Evolutionary conservation across 1,140 invertebrate species (phyloP).

Genomic region (Leptopilina clavipes): DNA sequence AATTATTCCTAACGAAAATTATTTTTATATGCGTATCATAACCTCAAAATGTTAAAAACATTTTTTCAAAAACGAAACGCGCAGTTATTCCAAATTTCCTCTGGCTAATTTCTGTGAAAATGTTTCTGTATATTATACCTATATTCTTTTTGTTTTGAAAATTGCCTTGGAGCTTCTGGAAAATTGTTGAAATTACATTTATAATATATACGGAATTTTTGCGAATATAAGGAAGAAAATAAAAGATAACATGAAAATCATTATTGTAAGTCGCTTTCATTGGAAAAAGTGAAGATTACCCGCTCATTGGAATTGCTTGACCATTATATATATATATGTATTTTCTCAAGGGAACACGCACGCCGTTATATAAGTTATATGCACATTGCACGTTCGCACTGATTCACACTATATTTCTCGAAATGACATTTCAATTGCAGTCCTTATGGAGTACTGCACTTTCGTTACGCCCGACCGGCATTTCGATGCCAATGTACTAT

Average conservation of each 20-base stretch:
- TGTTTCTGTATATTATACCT: no score
- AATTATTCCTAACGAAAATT: no score
- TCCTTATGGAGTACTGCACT: slow-evolving; percentile 46
- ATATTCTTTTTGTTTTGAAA: no score
- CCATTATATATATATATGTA: background rate
- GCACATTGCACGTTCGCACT: slow-evolving; percentile 45
- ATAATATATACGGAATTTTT: no score
- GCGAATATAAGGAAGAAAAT: no score
- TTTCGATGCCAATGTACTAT: slow-evolving; percentile 38
- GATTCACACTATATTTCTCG: slow-evolving; percentile 48
- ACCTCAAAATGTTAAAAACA: no score
- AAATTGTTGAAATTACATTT: no score
- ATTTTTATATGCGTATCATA: no score
- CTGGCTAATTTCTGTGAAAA: no score
- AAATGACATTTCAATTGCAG: slow-evolving; percentile 55
- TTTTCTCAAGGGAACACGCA: background rate
- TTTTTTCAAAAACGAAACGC: no score
- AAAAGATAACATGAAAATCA: background rate
- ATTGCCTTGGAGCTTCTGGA: no score
- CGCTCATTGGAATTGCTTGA: background rate
- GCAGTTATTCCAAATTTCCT: no score
- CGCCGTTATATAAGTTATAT: slow-evolving; percentile 34
- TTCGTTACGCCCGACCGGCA: slow-evolving; percentile 43
- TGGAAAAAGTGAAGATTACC: slow-evolving; percentile 31
- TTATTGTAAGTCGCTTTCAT: slow-evolving; percentile 1